Base-by-base conservation (phyloP, 92 coral and sea anemone genomes). In the Galaxea fascicularis region DNA sequence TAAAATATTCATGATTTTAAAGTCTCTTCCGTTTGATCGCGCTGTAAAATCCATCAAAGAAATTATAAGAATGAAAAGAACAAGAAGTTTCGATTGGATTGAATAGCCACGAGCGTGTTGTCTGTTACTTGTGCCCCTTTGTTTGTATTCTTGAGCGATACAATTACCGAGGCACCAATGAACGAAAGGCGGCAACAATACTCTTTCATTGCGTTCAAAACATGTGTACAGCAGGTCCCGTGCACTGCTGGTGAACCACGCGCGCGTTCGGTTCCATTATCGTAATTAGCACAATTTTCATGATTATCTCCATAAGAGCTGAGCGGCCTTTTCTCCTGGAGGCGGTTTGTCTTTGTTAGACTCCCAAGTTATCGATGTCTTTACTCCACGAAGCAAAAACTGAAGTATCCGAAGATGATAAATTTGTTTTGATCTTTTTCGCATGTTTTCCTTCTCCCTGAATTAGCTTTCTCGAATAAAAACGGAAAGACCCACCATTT, bases 181-280 rank as follows among this genome's bases (percentile, higher is more conserved):
- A 67, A 79, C 49, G 29, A 29, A 56, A 28, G 21, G 44, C 45
- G 46, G 10, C 35, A 27, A 70, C 77, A 70, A 70, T 82, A 18
- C 58, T 20, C 58, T 30, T 67, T 82, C 71, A 54, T 58, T 82
- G 25, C 71, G 56, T 47, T 58, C 30, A 58, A 79, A 58, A 82
- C 86, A 60, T 82, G 86, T 82, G 77, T 57, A 67, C 39, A 63
- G 46, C 83, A 82, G 86, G 86, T 82, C 71, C 78, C 56, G 52
- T 67, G 67, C 62, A 5, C 47, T 29, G 1, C 35, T 7, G 22
- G 74, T 51, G 56, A 21, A 25, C 2, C 24, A 28, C 77, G 56
- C 85, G 53, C 76, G 66, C 53, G 46, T 39, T 24, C 18, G 39
- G 28, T 20, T 4, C 76, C 51, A 68, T 80, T 53, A 69, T 82